Percentiles rank a stretch among this genome's conserved stretches.
Conservation (phyloP, 2,888 invertebrate species). For the Leptinotarsa haldemani region DNA sequence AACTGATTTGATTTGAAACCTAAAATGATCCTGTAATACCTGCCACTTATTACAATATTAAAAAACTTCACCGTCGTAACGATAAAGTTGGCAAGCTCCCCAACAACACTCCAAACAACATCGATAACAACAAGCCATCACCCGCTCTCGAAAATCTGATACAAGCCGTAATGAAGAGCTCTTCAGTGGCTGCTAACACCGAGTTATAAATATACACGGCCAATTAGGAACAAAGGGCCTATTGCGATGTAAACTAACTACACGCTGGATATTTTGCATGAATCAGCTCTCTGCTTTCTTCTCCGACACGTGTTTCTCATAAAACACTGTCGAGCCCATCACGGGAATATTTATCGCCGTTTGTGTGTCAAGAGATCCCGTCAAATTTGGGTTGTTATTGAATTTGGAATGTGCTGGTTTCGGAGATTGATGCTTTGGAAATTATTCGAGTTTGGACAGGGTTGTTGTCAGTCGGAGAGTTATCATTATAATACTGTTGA, state of each 20-base stretch:
- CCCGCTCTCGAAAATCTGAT: constrained; percentile 32
- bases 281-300: constrained; percentile 41
- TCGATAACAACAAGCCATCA: constrained; percentile 22
- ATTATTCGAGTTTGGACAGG: background rate
- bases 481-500: background rate
- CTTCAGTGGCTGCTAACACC: constrained; percentile 37
- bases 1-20: no score
- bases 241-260: constrained; percentile 39
- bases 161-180: constrained; percentile 36
- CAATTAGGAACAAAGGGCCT: constrained; percentile 40
- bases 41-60: no score
- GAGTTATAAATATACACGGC: constrained; percentile 37
- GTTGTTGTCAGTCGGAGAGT: background rate
- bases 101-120: background rate
- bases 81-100: background rate
- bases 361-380: constrained; percentile 21
- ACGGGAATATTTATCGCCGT: constrained; percentile 22
- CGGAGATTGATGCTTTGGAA: background rate
- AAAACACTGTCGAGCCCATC: constrained; percentile 40
- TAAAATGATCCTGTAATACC: no score
- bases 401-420: background rate
- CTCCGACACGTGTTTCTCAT: constrained; percentile 44
- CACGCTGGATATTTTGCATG: constrained; percentile 47
- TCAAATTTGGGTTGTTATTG: constrained; percentile 12
- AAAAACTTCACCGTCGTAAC: background rate